These are phyloP conservation scores for Uromys caudimaculatus DNA, from an alignment of 2,797 vertebrate genomes.

Conservation along the genomic window DNA sequence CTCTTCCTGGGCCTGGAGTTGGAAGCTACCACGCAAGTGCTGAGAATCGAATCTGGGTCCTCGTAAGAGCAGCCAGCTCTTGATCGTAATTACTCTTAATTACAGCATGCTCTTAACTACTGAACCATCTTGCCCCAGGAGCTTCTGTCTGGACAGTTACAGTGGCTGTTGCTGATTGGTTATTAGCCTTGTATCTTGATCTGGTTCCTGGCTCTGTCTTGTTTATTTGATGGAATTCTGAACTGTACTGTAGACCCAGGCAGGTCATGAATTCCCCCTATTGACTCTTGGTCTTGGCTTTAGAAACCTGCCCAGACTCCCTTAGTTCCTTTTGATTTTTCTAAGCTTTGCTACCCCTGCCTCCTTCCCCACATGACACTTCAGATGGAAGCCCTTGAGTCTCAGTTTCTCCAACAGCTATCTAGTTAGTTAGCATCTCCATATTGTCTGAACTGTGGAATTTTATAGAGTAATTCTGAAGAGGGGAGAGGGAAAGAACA, in stretches of 20 bases:
- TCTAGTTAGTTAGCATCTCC: background rate
- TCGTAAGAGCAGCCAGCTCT: background rate
- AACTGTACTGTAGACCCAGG: background rate
- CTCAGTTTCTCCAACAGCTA: background rate
- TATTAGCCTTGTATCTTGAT: background rate
- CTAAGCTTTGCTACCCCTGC: background rate
- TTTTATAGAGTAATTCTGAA: background rate
- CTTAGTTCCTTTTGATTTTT: constrained; percentile 24
- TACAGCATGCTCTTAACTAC: background rate
- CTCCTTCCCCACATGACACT: background rate
- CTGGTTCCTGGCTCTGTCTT: background rate
- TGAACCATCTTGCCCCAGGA: background rate
- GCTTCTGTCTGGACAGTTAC: background rate
- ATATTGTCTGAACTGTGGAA: background rate
- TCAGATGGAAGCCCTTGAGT: background rate
- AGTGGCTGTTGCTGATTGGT: background rate
- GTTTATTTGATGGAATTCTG: background rate
- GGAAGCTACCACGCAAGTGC: background rate
- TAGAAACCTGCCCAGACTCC: background rate
- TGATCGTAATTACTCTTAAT: background rate
- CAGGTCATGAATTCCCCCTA: background rate
- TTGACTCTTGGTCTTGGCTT: background rate
- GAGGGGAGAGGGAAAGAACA: background rate
- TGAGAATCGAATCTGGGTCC: background rate
- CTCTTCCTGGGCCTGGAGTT: background rate